Base-by-base conservation (phyloP, 2,888 invertebrate species). In the Cerastoderma edule region DNA sequence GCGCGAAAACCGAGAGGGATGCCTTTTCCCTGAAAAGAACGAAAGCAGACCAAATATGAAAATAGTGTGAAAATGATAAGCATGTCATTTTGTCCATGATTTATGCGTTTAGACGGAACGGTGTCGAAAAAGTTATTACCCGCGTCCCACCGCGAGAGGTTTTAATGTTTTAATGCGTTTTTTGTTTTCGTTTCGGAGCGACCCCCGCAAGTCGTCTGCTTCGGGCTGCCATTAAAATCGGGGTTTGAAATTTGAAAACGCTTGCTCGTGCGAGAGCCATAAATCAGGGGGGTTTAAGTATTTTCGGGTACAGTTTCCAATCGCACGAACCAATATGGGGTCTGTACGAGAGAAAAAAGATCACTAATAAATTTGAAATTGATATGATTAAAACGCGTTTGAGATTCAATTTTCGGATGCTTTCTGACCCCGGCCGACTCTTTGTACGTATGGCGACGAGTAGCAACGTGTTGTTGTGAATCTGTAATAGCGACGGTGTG, bases 41-140 rank as follows among this genome's bases (percentile, higher is more conserved):
- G n/a, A n/a, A n/a, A n/a, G n/a, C n/a, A n/a, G n/a, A 75, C 67
- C 71, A 67, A 71, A 75, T 75, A 67, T 66, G 71, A 75, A 75
- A 67, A 71, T 75, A 71, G 60, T 39, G 4, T 27, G 60, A 33
- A 60, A 60, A 60, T 60, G 27, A 75, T 64, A 71, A 57, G 63
- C 33, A 30, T 33, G 67, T 71, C 28, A 60, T 35, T 63, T 71
- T 67, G 71, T 66, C 16, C n/a, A 53, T 75, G 75, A 75, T 75
- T 75, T 75, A 75, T 75, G 71, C 67, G 60, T 50, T 54, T 57
- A 53, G 53, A 44, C 53, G 35, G 54, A 50, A 50, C 24, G 22
- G 50, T 50, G 50, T 50, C 50, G 50, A 8, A 50, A 50, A 50
- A 50, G 22, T 50, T 50, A 50, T 50, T 50, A 50, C 50, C 24